Conservation (phyloP, 2,113 vertebrate species). For the Notiomystis cincta region DNA sequence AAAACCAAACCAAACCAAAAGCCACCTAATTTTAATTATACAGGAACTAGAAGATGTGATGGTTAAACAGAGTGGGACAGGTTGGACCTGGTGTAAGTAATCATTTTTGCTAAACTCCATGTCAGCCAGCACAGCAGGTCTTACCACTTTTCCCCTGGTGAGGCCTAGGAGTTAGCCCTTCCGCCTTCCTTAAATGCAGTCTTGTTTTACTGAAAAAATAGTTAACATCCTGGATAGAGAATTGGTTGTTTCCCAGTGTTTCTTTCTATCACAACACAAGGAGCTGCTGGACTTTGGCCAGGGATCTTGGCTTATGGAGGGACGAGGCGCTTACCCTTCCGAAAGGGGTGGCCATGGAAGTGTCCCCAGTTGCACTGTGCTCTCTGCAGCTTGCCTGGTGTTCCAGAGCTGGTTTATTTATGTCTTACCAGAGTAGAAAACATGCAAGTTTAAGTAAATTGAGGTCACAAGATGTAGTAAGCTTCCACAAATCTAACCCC, state of each 20-base stretch:
- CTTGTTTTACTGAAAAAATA: slow-evolving; percentile 46
- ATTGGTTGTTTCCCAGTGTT: slow-evolving; percentile 41
- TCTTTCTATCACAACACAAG: slow-evolving; percentile 27
- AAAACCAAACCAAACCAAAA: no score
- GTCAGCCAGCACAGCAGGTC: neutral
- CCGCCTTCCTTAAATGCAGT: neutral
- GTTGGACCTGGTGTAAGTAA: neutral
- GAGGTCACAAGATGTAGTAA: slow-evolving; percentile 37
- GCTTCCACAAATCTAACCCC: slow-evolving; percentile 31
- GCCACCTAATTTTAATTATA: neutral
- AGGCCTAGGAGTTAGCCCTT: neutral
- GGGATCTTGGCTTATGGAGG: neutral
- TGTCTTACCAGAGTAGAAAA: slow-evolving; percentile 1
- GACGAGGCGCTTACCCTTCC: neutral
- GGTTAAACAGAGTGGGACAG: neutral
- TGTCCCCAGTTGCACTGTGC: slow-evolving; percentile 1
- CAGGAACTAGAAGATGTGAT: neutral
- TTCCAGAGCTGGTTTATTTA: slow-evolving; percentile 1
- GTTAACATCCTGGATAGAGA: slow-evolving; percentile 22
- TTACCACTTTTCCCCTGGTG: neutral
- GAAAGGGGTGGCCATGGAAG: neutral
- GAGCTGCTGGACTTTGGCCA: neutral
- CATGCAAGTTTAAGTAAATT: slow-evolving; percentile 23
- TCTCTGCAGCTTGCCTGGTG: neutral
- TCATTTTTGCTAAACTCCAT: neutral